Percentiles rank a stretch among this genome's conserved stretches.
Evolutionary conservation across 2,113 vertebrate genomes (phyloP).

Genomic region (Cephalopterus ornatus): DNA sequence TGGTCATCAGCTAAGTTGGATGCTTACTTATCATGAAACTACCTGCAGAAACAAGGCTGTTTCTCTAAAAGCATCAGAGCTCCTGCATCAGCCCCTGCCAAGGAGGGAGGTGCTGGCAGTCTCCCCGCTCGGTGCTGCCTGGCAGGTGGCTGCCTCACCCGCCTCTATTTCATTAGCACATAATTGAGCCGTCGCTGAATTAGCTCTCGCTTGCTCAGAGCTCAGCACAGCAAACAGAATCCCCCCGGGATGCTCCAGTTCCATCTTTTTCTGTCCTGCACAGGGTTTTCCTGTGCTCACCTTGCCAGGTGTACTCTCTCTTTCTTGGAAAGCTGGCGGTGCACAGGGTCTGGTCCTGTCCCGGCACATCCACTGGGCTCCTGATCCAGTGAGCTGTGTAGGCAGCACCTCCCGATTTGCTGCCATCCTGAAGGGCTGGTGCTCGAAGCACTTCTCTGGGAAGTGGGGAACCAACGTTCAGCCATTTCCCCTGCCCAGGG

Average conservation of each 20-base stretch:
- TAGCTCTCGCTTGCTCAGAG: background rate
- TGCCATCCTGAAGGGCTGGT: background rate
- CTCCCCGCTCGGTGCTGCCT: fast-evolving
- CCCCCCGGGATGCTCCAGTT: background rate
- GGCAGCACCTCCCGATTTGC: background rate
- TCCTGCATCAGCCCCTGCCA: background rate
- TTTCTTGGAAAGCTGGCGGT: fast-evolving
- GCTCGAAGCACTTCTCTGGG: background rate
- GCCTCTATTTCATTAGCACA: background rate
- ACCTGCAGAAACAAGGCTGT: background rate
- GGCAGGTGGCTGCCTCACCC: slow-evolving; percentile 20
- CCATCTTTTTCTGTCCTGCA: background rate
- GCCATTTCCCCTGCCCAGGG: background rate
- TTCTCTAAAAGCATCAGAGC: background rate
- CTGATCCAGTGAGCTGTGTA: background rate
- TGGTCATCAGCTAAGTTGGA: background rate
- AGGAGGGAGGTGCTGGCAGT: background rate
- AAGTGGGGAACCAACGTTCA: background rate
- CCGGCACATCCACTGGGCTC: fast-evolving
- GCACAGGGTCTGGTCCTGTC: background rate
- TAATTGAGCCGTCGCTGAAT: background rate
- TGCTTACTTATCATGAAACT: background rate
- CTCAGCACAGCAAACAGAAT: background rate
- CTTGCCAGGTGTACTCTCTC: background rate
- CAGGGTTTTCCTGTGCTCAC: fast-evolving